Conservation (phyloP, 2,797 vertebrate genomes). For the Liparis tanakae region DNA sequence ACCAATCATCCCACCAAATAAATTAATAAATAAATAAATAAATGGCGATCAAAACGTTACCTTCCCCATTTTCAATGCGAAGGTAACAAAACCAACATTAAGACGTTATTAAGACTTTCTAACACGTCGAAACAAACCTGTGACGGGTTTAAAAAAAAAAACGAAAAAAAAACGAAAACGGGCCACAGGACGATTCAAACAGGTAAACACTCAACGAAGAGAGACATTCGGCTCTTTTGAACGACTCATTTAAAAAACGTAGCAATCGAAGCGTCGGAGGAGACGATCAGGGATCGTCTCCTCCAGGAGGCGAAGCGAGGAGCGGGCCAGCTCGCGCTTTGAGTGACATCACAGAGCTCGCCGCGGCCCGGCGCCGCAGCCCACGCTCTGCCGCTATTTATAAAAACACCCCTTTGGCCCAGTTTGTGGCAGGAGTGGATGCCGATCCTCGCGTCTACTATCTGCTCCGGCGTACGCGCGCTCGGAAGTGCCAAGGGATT, state of each 20-base stretch:
- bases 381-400: conserved; percentile 83
- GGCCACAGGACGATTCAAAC: conserved; percentile 27
- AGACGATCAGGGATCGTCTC: conserved; percentile 83
- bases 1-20: too few relatives aligned
- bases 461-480: conserved; percentile 74
- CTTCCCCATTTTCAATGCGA: too few relatives aligned
- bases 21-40: too few relatives aligned
- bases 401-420: conserved; percentile 81
- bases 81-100: neutral
- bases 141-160: neutral
- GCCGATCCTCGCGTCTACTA: conserved; percentile 76
- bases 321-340: conserved; percentile 79
- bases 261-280: conserved; percentile 57
- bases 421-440: conserved; percentile 77
- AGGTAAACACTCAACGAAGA: conserved; percentile 63
- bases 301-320: conserved; percentile 84
- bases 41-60: too few relatives aligned
- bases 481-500: conserved; percentile 75
- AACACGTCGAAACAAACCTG: conserved; percentile 33
- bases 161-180: conserved; percentile 13
- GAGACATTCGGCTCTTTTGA: conserved; percentile 56
- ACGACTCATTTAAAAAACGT: conserved; percentile 71
- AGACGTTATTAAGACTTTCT: conserved; percentile 6
- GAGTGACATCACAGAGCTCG: conserved; percentile 77
- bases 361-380: conserved; percentile 73